Evolutionary conservation across 1,140 invertebrate species (phyloP), one percentile per base, ranked within the genome.

Genomic region (Macrotrachela quadricornifera): DNA sequence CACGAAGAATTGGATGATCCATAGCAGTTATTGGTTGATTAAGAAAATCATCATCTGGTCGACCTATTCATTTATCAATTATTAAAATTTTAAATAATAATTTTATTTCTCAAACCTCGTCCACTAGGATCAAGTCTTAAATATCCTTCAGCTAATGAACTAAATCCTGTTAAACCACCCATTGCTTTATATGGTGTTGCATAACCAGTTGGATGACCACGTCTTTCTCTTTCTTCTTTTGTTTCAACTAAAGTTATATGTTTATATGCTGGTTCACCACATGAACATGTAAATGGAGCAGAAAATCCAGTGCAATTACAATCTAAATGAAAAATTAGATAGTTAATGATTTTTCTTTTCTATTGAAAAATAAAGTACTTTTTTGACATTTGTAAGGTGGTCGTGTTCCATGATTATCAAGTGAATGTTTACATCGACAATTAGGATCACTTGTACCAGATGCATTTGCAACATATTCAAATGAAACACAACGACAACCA

Each of bases 141-240:
- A 57, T 71, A 71, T 2, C 69, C 69, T 21, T 69, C 68, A 43
- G 64, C 63, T 13, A 71, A 57, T 11, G 68, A 70, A 15, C 63
- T 67, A 58, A 70, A 71, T 4, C 69, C 69, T 14, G 69, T 70
- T 2, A 71, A 39, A 14, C 69, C 69, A 11, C 69, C 69, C 69
- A 71, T 71, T 45, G 67, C 69, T 49, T 65, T 59, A 56, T 68
- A 70, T 6, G 62, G 63, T 4, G 59, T 60, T 10, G 49, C 53
- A 40, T 63, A 63, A 48, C 67, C 62, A 12, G n/a, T 36, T 9
- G 69, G 68, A 51, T 69, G 67, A 40, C 69, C 69, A 15, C 67
- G 47, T 0, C 59, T 64, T 54, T 63, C 59, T 47, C 68, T 50
- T 59, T 70, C 67, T 13, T 64, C 64, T 38, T 56, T 63, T 10